A percentile compares a stretch with the other conserved stretches of the same genome.
phyloP scores from a whole-genome alignment of 2,113 vertebrate genomes.

The Myrmecobius fasciatus region DNA sequence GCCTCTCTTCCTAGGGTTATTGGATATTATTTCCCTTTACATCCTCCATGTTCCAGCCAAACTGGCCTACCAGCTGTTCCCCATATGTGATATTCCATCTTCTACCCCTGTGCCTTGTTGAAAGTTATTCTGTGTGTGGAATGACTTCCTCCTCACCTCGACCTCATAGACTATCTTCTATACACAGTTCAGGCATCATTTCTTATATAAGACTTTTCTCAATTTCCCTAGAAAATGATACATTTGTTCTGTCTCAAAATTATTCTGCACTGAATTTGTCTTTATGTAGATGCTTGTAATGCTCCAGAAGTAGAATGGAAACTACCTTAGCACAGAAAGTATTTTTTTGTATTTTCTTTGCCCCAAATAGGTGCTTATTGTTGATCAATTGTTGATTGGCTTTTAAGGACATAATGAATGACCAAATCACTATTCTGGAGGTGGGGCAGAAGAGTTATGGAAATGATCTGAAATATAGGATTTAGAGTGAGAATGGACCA shows the following conservation, averaged over 20 bases:
- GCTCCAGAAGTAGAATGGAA: neutral
- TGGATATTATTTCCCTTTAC: neutral
- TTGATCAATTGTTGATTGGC: neutral
- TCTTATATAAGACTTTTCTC: neutral
- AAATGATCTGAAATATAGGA: neutral
- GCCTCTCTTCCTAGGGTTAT: neutral
- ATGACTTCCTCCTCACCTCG: neutral
- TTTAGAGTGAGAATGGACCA: neutral
- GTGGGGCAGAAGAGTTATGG: neutral
- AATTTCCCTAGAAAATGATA: neutral
- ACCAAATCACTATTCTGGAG: neutral
- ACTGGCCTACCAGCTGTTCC: neutral
- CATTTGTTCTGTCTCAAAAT: neutral
- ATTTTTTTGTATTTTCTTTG: neutral
- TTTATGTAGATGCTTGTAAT: neutral
- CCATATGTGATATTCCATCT: neutral
- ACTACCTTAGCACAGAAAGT: neutral
- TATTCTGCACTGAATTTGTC: neutral
- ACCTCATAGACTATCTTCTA: neutral
- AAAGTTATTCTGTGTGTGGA: neutral
- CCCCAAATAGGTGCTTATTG: neutral
- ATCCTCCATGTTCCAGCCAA: neutral
- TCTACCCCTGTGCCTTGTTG: neutral
- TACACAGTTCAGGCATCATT: neutral
- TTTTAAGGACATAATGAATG: neutral